phyloP scores from a whole-genome alignment of 2,888 invertebrate genomes.

The Epirrhoe tristata region DNA sequence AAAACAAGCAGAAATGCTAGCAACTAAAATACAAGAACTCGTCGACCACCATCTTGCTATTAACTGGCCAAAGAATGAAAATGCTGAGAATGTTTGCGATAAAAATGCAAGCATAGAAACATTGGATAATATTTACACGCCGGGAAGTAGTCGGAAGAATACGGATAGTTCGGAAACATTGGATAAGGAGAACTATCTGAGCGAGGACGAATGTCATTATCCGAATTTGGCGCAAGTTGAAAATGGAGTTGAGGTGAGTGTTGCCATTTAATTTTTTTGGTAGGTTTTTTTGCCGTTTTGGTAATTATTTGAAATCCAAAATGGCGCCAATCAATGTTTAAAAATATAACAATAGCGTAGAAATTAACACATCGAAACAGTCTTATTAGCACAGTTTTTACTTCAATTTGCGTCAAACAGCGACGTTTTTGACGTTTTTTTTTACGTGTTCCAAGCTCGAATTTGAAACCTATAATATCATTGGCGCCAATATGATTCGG shows the following conservation, averaged over 20 bases:
- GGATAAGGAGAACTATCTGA: conserved; percentile 71
- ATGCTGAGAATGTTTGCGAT: conserved; percentile 56
- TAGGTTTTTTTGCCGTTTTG: conserved; percentile 14
- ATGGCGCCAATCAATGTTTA: conserved; percentile 16
- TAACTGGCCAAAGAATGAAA: conserved; percentile 67
- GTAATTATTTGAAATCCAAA: not conserved
- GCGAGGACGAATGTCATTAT: conserved; percentile 75
- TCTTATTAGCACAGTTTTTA: too few species aligned
- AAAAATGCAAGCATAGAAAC: conserved; percentile 71
- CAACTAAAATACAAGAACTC: conserved; percentile 76
- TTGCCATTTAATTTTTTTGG: conserved; percentile 27
- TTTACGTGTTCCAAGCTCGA: too few species aligned
- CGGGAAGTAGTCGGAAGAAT: conserved; percentile 75
- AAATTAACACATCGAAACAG: too few species aligned
- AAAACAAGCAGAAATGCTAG: conserved; percentile 76
- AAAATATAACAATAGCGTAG: too few species aligned
- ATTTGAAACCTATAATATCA: too few species aligned
- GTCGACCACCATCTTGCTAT: conserved; percentile 72
- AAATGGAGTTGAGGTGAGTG: conserved; percentile 64
- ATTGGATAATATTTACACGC: conserved; percentile 69
- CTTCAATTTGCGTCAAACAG: too few species aligned
- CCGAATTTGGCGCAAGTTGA: conserved; percentile 62
- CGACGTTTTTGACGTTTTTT: too few species aligned
- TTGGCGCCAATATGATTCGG: not conserved
- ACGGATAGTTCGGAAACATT: conserved; percentile 77